Conservation (phyloP, 2,797 vertebrate genomes). For the Rallus crepitans region DNA sequence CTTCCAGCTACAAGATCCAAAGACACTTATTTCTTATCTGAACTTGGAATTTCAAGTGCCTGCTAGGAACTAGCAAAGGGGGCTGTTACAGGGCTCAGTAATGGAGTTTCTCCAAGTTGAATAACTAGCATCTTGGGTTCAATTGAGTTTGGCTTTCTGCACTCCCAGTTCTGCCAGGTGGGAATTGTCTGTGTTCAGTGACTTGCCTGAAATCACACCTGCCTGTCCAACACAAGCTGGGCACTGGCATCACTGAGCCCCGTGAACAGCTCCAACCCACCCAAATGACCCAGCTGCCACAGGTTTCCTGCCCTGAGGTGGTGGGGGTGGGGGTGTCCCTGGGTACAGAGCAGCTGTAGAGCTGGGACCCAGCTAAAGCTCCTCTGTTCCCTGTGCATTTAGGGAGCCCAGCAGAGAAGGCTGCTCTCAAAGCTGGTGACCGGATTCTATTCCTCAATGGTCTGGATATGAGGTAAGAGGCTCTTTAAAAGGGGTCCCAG, state of each 20-base stretch:
- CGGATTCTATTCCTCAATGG: constrained; percentile 97
- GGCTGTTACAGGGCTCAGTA: neutral
- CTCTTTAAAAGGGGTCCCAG: neutral
- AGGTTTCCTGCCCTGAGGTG: neutral
- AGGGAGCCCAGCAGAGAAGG: constrained; percentile 96
- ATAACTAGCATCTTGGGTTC: accelerated
- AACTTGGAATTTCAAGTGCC: accelerated
- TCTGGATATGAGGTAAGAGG: constrained; percentile 95
- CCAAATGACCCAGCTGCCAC: neutral
- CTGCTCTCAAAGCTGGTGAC: constrained; percentile 92
- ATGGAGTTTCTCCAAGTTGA: neutral
- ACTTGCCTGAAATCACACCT: neutral
- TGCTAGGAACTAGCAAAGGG: neutral
- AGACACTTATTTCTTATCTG: neutral
- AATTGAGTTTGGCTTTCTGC: neutral
- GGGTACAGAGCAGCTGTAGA: accelerated
- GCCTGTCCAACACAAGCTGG: neutral
- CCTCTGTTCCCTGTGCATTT: neutral
- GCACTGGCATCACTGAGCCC: neutral
- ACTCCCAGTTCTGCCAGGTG: neutral
- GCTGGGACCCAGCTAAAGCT: neutral
- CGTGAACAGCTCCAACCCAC: neutral
- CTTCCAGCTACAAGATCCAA: neutral
- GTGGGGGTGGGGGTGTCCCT: neutral
- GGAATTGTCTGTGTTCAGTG: neutral